phyloP scores from a whole-genome alignment of 2,797 vertebrate species.

The Neoniphon sammara region DNA sequence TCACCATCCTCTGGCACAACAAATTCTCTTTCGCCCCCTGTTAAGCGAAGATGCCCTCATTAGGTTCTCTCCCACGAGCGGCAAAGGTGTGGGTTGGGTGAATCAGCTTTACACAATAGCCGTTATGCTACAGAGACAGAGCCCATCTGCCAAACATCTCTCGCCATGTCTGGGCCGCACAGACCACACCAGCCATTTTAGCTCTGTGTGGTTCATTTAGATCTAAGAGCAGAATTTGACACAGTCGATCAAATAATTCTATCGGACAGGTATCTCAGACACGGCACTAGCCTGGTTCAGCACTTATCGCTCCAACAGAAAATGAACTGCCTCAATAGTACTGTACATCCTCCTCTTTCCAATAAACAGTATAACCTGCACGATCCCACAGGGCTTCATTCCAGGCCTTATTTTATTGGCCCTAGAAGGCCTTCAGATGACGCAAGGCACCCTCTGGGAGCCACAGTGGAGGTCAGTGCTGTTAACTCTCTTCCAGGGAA shows the following conservation, averaged over 20 bases:
- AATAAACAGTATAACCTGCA: conserved; percentile 17
- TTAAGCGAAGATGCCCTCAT: conserved; percentile 63
- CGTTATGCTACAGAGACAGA: conserved; percentile 58
- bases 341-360: background rate
- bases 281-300: conserved; percentile 1
- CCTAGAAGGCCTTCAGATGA: conserved; percentile 2
- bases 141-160: conserved; percentile 47
- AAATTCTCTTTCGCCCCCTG: conserved; percentile 44
- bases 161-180: conserved; percentile 52
- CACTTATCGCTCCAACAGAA: background rate
- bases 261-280: conserved; percentile 20
- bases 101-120: conserved; percentile 74
- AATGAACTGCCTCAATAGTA: no score
- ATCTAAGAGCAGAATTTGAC: conserved; percentile 30
- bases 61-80: conserved; percentile 57
- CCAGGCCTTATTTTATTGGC: conserved; percentile 10
- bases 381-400: conserved; percentile 33
- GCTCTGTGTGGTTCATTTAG: conserved; percentile 38
- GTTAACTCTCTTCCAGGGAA: conserved; percentile 3
- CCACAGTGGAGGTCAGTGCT: background rate
- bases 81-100: conserved; percentile 63
- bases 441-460: background rate
- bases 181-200: conserved; percentile 48
- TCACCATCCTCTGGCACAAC: conserved; percentile 33
- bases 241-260: background rate